A percentile compares a stretch with the other conserved stretches of the same genome.
Evolutionary conservation across 2,888 invertebrate genomes (phyloP).

Genomic region (Spisula subtruncata): DNA sequence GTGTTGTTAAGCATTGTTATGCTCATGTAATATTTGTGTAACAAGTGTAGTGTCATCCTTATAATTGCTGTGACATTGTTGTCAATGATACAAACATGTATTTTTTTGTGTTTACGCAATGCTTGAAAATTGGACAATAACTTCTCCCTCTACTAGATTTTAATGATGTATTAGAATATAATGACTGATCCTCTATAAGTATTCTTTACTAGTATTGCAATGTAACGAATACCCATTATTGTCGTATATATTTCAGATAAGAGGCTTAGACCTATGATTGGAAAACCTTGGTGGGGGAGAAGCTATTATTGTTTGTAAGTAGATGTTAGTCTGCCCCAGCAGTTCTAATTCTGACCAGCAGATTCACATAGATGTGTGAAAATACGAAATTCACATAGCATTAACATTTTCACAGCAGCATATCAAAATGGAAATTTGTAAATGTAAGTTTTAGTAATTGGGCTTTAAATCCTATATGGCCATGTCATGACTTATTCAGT

Average conservation of each 20-base stretch:
- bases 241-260: constrained; percentile 40
- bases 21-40: not conserved
- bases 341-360: not conserved
- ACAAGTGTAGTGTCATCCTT: constrained; percentile 41
- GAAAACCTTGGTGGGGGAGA: constrained; percentile 31
- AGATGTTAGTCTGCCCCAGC: constrained; percentile 6
- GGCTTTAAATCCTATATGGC: no score
- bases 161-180: constrained; percentile 43
- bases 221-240: constrained; percentile 48
- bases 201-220: not conserved
- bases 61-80: constrained; percentile 36
- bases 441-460: no score
- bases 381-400: not conserved
- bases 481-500: no score
- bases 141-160: constrained; percentile 44
- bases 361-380: constrained; percentile 30
- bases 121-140: constrained; percentile 13
- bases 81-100: constrained; percentile 40
- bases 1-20: not conserved
- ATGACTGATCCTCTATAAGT: constrained; percentile 44
- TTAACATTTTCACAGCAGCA: not conserved
- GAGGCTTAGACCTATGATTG: constrained; percentile 46
- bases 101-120: constrained; percentile 24
- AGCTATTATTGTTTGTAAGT: constrained; percentile 8
- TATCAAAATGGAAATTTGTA: no score